These are phyloP conservation scores for Mionectes olivaceus DNA, from an alignment of 2,797 vertebrate genomes.

Conservation along the genomic window DNA sequence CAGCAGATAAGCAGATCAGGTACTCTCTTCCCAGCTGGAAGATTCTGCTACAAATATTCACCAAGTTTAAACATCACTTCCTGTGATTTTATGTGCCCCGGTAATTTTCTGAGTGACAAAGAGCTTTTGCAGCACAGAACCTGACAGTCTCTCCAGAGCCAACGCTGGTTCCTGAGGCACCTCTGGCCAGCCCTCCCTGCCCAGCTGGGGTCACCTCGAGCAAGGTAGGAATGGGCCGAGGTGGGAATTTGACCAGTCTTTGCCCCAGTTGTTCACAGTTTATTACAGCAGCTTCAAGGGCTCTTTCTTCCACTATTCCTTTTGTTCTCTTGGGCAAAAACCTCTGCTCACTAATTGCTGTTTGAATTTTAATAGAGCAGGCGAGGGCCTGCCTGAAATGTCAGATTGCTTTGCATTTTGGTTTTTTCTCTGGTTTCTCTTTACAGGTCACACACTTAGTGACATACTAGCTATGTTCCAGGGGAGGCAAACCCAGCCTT, in stretches of 20 bases:
- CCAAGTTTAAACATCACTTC: neutral
- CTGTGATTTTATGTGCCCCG: rapidly evolving
- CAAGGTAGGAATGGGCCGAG: rapidly evolving
- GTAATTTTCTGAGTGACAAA: neutral
- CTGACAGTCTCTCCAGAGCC: rapidly evolving
- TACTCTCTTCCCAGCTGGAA: neutral
- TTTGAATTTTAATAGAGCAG: conserved; percentile 8
- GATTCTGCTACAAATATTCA: neutral
- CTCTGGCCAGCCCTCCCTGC: neutral
- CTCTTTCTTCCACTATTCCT: neutral
- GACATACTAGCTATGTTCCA: neutral
- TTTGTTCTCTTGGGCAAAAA: neutral
- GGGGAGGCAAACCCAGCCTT: neutral
- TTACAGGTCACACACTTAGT: neutral
- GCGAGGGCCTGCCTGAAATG: neutral
- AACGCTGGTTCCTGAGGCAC: neutral
- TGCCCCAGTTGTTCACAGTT: neutral
- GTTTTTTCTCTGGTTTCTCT: neutral
- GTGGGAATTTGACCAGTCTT: neutral
- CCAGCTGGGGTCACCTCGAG: neutral
- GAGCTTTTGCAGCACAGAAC: neutral
- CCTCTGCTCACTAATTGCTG: neutral
- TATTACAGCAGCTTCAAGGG: neutral
- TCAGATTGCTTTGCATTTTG: neutral
- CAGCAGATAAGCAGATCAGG: neutral